Percentiles rank a stretch among this genome's conserved stretches.
Evolutionary conservation across 1,140 invertebrate species (phyloP).

Genomic region (Polypedilum pembai): DNA sequence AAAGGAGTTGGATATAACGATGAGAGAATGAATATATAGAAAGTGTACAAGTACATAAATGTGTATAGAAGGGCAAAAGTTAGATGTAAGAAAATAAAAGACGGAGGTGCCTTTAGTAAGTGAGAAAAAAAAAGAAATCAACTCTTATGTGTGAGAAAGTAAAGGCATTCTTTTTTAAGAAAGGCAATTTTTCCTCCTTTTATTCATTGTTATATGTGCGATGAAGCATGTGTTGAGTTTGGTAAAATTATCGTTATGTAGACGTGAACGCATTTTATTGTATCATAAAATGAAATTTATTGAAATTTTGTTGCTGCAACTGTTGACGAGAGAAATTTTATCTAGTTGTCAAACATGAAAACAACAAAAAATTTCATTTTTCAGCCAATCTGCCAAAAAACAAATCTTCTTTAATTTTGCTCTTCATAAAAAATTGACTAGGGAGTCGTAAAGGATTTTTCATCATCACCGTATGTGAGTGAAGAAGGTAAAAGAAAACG

Average conservation of each 20-base stretch:
- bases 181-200: constrained; percentile 3
- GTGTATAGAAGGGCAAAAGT: neutral
- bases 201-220: neutral
- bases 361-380: too few relatives aligned
- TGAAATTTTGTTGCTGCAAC: too few relatives aligned
- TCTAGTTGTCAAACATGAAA: too few relatives aligned
- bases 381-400: too few relatives aligned
- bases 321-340: too few relatives aligned
- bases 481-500: neutral
- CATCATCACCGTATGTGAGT: neutral
- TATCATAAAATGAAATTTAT: too few relatives aligned
- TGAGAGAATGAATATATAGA: neutral
- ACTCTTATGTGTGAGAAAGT: neutral
- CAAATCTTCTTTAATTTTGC: too few relatives aligned
- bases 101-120: too few relatives aligned
- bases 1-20: neutral
- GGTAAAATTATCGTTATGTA: too few relatives aligned
- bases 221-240: too few relatives aligned
- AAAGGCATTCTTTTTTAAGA: neutral
- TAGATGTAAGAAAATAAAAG: constrained; percentile 2
- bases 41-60: neutral
- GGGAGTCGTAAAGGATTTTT: neutral
- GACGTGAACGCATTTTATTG: too few relatives aligned
- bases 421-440: neutral
- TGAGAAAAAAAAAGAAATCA: neutral